These are phyloP conservation scores for Smittia sp. DNA, from an alignment of 2,888 invertebrate genomes.

Conservation along the genomic window DNA sequence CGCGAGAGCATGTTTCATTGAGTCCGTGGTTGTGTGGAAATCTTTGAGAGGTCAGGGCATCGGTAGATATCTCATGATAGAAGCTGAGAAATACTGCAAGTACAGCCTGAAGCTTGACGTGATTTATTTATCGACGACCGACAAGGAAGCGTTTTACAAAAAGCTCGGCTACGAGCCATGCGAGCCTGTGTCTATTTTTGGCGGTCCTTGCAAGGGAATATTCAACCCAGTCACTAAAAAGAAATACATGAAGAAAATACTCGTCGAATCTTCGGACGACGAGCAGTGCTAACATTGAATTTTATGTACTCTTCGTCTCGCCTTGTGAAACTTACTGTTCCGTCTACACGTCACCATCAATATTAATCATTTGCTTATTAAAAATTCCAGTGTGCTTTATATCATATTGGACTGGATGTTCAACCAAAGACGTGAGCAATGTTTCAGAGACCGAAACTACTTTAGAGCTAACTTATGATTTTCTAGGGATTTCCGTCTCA, in stretches of 20 bases:
- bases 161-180: slow-evolving; percentile 71
- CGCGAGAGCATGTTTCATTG: slow-evolving; percentile 71
- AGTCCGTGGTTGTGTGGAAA: slow-evolving; percentile 76
- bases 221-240: slow-evolving; percentile 32
- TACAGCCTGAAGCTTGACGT: slow-evolving; percentile 60
- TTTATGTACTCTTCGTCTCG: neutral
- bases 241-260: slow-evolving; percentile 37
- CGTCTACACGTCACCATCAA: no score
- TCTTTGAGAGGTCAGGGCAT: slow-evolving; percentile 70
- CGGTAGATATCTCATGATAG: slow-evolving; percentile 71
- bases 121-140: slow-evolving; percentile 69
- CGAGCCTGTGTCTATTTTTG: slow-evolving; percentile 68
- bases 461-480: neutral
- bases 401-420: slow-evolving; percentile 1
- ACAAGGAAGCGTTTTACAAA: slow-evolving; percentile 71
- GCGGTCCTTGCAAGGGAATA: slow-evolving; percentile 46
- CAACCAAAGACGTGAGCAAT: slow-evolving; percentile 20
- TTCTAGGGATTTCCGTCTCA: slow-evolving; percentile 20
- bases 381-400: slow-evolving; percentile 22
- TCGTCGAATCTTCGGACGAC: neutral
- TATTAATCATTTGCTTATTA: neutral
- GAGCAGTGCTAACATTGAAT: neutral
- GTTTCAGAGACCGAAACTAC: neutral
- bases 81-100: slow-evolving; percentile 71
- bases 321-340: neutral